Percentiles rank a stretch among this genome's conserved stretches.
These are phyloP conservation scores for Boulengeromyrus knoepffleri DNA, from an alignment of 2,113 vertebrate species.

Conservation along the genomic window DNA sequence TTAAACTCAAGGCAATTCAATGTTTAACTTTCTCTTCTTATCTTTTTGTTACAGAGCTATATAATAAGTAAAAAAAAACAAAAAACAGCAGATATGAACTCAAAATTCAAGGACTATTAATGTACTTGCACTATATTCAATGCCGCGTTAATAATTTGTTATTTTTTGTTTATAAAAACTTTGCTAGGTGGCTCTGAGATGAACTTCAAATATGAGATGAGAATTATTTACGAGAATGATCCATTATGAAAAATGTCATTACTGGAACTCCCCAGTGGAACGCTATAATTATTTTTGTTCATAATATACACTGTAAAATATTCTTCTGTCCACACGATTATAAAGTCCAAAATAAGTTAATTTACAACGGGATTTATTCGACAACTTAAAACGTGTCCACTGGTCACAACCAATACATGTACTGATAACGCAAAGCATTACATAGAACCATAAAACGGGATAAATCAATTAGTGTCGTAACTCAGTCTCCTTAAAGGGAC, in stretches of 20 bases:
- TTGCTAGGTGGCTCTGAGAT: neutral
- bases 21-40: neutral
- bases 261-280: neutral
- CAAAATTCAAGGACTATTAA: neutral
- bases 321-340: neutral
- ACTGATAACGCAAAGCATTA: neutral
- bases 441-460: neutral
- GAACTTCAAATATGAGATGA: neutral
- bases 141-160: neutral
- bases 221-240: neutral
- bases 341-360: neutral
- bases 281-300: neutral
- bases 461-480: neutral
- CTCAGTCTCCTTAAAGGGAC: neutral
- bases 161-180: neutral
- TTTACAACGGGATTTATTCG: neutral
- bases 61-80: neutral
- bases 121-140: neutral
- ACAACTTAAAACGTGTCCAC: neutral
- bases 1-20: neutral
- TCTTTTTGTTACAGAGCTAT: neutral
- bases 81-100: neutral
- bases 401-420: neutral
- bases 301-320: neutral
- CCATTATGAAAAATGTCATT: neutral